A percentile compares a stretch with the other conserved stretches of the same genome.
These are phyloP conservation scores for Drosophila obscura DNA, from an alignment of 1,140 invertebrate species.

Conservation along the genomic window DNA sequence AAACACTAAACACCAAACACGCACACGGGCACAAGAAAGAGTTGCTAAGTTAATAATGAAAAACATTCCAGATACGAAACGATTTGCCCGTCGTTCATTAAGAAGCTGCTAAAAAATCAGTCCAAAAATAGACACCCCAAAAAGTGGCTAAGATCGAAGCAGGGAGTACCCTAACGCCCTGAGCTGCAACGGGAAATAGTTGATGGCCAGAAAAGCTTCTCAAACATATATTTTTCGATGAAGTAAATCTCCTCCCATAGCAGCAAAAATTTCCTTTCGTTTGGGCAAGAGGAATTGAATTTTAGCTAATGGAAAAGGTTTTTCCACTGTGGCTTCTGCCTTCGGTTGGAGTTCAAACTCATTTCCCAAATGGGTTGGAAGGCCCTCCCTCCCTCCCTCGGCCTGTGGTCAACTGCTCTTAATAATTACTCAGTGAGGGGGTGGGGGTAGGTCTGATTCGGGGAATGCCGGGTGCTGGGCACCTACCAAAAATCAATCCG, in stretches of 20 bases:
- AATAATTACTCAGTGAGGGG: conserved; percentile 35
- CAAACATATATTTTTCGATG: too few species aligned
- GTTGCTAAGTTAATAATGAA: conserved; percentile 74
- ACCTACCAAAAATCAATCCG: conserved; percentile 42
- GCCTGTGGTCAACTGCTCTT: conserved; percentile 5
- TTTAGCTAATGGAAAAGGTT: too few species aligned
- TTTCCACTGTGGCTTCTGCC: neutral
- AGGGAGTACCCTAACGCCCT: neutral
- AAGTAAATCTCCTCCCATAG: too few species aligned
- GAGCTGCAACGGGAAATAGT: too few species aligned
- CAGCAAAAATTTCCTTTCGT: too few species aligned
- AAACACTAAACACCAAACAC: conserved; percentile 31
- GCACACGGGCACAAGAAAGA: conserved; percentile 17
- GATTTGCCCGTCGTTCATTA: conserved; percentile 42
- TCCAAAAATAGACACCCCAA: conserved; percentile 54
- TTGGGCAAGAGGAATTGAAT: too few species aligned
- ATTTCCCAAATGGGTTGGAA: conserved; percentile 34
- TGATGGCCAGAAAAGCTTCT: too few species aligned
- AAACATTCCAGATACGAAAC: conserved; percentile 35
- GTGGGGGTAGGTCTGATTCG: neutral
- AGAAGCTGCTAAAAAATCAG: conserved; percentile 59
- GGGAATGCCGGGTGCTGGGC: neutral
- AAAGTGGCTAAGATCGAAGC: neutral
- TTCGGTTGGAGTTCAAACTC: conserved; percentile 14
- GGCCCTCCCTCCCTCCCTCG: neutral